These are phyloP conservation scores for Hippoglossus stenolepis DNA, from an alignment of 2,113 vertebrate genomes.

Conservation along the genomic window DNA sequence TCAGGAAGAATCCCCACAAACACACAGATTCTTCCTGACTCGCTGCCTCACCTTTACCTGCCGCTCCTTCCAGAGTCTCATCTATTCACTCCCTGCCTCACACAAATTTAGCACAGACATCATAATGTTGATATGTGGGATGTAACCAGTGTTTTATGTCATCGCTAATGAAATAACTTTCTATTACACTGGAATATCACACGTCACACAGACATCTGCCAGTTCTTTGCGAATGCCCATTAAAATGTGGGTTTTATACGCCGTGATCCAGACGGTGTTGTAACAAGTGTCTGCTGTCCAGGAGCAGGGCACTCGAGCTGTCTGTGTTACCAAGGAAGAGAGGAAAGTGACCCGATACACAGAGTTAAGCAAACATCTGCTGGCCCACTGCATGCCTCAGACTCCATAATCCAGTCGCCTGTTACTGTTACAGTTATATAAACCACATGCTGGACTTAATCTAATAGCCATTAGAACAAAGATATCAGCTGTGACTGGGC, in stretches of 20 bases:
- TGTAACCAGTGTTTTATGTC: not conserved
- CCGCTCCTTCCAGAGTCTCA: not conserved
- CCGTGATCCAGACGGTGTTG: constrained; percentile 8
- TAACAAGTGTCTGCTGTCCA: constrained; percentile 21
- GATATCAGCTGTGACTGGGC: constrained; percentile 28
- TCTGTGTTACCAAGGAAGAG: constrained; percentile 56
- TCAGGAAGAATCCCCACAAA: not conserved
- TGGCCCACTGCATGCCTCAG: constrained; percentile 50
- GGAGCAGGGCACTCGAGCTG: constrained; percentile 31
- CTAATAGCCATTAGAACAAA: constrained; percentile 33
- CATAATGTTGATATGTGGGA: not conserved
- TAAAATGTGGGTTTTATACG: not conserved
- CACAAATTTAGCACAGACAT: not conserved
- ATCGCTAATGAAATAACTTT: not conserved
- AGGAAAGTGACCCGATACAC: constrained; percentile 43
- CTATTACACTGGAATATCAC: not conserved
- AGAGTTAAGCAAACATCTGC: constrained; percentile 74
- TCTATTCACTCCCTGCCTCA: not conserved
- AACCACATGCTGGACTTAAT: constrained; percentile 55
- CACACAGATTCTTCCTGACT: not conserved
- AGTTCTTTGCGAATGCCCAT: not conserved
- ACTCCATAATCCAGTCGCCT: constrained; percentile 59
- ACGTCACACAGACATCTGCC: not conserved
- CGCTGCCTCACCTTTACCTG: not conserved
- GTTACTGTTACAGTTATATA: constrained; percentile 70